phyloP scores from a whole-genome alignment of 2,797 vertebrate species.

The Pseudochirops cupreus region DNA sequence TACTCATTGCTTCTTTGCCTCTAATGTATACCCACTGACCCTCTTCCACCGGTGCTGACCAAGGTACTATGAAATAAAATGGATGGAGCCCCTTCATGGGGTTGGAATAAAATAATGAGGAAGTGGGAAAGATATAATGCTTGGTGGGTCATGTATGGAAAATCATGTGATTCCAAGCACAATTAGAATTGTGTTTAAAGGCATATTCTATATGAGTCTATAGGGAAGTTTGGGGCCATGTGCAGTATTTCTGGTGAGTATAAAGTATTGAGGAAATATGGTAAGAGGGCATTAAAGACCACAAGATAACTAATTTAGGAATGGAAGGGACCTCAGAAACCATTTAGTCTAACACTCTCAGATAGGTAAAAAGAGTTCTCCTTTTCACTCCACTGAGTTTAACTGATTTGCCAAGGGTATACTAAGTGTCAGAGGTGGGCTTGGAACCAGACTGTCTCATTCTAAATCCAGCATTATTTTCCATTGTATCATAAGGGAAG shows the following conservation, averaged over 20 bases:
- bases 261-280: neutral
- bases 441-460: neutral
- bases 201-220: neutral
- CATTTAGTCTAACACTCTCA: neutral
- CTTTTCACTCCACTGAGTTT: neutral
- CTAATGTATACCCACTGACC: neutral
- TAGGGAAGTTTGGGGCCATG: neutral
- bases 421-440: neutral
- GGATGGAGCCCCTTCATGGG: neutral
- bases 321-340: neutral
- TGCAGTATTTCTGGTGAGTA: neutral
- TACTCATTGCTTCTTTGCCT: neutral
- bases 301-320: neutral
- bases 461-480: neutral
- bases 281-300: neutral
- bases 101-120: neutral
- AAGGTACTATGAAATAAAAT: neutral
- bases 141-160: neutral
- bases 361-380: neutral
- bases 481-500: neutral
- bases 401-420: neutral
- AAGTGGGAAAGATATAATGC: neutral
- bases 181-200: neutral
- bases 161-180: neutral
- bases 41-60: neutral